phyloP scores from a whole-genome alignment of 2,888 invertebrate genomes.

The Leucozona laternaria region DNA sequence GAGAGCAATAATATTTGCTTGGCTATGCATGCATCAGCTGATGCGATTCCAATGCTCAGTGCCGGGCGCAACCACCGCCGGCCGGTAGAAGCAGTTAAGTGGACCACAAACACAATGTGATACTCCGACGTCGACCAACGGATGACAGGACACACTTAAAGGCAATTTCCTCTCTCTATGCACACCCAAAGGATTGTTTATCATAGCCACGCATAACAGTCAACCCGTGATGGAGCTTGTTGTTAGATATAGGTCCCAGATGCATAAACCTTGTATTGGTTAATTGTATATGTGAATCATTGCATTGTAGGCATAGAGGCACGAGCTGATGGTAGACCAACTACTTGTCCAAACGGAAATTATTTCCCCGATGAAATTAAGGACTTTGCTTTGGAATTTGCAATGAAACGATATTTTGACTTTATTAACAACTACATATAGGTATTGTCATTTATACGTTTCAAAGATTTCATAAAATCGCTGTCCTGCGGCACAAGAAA shows the following conservation, averaged over 20 bases:
- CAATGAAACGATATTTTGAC: not conserved
- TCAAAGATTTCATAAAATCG: not conserved
- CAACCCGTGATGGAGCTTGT: not conserved
- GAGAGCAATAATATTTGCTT: slow-evolving; percentile 66
- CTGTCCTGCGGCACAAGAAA: not conserved
- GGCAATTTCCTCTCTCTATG: slow-evolving; percentile 16
- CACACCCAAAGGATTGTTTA: slow-evolving; percentile 34
- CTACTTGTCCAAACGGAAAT: slow-evolving; percentile 20
- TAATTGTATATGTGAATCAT: slow-evolving; percentile 35
- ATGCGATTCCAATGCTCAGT: slow-evolving; percentile 36
- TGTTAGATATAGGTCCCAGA: too few relatives aligned
- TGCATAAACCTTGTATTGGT: slow-evolving; percentile 23
- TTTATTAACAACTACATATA: too few relatives aligned
- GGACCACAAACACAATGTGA: slow-evolving; percentile 55
- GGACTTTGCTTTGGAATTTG: not conserved
- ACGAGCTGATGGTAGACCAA: not conserved
- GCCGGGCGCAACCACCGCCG: not conserved
- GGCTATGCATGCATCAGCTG: slow-evolving; percentile 48
- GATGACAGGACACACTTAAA: slow-evolving; percentile 22
- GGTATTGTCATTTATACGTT: not conserved
- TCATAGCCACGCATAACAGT: not conserved
- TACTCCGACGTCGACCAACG: not conserved
- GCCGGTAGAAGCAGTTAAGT: slow-evolving; percentile 21
- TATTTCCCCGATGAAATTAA: slow-evolving; percentile 34
- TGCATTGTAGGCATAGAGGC: not conserved